A percentile compares a stretch with the other conserved stretches of the same genome.
phyloP scores from a whole-genome alignment of 2,888 invertebrate species.

The Norana najaformis region DNA sequence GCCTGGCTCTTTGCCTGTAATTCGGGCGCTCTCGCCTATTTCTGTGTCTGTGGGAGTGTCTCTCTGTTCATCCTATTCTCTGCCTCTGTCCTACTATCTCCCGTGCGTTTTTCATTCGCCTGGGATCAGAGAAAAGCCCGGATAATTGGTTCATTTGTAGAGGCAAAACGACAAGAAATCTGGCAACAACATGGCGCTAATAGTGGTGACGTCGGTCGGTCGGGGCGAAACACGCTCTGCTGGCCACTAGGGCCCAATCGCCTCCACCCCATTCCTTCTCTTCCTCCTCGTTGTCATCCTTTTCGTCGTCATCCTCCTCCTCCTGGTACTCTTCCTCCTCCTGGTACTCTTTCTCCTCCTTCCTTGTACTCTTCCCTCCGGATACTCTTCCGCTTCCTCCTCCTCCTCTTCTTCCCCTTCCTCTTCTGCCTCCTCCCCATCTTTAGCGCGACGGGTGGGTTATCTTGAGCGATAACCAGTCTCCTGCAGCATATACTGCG shows the following conservation, averaged over 20 bases:
- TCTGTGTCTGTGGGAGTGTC: not conserved
- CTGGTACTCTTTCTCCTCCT: not conserved
- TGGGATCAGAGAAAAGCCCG: not conserved
- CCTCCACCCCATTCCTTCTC: not conserved
- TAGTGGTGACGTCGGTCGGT: not conserved
- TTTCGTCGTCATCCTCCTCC: not conserved
- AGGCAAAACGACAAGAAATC: conserved; percentile 5
- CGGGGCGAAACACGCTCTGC: not conserved
- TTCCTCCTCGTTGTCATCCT: not conserved
- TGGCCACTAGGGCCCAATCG: not conserved
- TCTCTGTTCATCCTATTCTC: not conserved
- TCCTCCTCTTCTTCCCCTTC: not conserved
- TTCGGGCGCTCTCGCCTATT: not conserved
- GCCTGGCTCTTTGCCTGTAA: no score
- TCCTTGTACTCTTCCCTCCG: not conserved
- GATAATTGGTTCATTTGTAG: conserved; percentile 1
- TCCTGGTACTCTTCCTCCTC: not conserved
- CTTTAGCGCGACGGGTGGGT: not conserved
- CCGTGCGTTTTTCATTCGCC: not conserved
- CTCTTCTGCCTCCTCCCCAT: not conserved
- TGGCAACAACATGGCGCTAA: not conserved
- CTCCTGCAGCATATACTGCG: not conserved
- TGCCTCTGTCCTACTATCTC: not conserved
- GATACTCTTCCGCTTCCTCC: not conserved
- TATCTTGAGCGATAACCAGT: no score